phyloP scores from a whole-genome alignment of 2,797 vertebrate species.

The Lutra lutra region DNA sequence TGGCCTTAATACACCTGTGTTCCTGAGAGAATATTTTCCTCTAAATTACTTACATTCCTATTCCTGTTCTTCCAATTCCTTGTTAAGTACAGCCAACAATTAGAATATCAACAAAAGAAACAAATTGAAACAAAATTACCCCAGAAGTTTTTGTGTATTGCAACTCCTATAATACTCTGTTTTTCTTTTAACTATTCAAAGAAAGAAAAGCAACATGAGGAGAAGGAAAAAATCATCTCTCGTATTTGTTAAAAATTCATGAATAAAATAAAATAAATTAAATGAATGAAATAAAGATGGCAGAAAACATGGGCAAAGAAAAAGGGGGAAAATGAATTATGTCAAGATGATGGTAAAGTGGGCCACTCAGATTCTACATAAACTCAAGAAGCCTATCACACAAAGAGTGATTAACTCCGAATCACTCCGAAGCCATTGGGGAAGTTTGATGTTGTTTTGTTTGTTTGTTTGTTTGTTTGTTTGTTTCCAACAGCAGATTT shows the following conservation, averaged over 20 bases:
- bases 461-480: too few species aligned
- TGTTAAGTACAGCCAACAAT: not conserved
- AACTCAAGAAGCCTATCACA: not conserved
- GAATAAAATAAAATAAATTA: not conserved
- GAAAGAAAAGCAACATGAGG: not conserved
- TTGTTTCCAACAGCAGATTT: not conserved
- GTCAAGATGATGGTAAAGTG: not conserved
- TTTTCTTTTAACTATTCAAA: not conserved
- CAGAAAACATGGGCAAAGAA: not conserved
- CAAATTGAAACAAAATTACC: not conserved
- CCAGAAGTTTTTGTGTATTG: not conserved
- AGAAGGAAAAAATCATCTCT: not conserved
- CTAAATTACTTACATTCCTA: not conserved
- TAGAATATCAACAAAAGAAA: not conserved
- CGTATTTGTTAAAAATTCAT: not conserved
- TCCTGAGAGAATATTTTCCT: not conserved
- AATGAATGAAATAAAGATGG: not conserved
- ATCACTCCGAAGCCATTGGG: not conserved
- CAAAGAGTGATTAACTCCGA: not conserved
- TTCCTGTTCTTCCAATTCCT: not conserved
- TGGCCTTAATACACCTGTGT: not conserved
- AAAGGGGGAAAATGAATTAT: not conserved
- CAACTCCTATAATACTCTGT: not conserved
- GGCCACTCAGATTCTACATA: not conserved
- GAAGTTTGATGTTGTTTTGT: not conserved